Conservation (phyloP, 2,888 invertebrate genomes). For the Agrotis puta region DNA sequence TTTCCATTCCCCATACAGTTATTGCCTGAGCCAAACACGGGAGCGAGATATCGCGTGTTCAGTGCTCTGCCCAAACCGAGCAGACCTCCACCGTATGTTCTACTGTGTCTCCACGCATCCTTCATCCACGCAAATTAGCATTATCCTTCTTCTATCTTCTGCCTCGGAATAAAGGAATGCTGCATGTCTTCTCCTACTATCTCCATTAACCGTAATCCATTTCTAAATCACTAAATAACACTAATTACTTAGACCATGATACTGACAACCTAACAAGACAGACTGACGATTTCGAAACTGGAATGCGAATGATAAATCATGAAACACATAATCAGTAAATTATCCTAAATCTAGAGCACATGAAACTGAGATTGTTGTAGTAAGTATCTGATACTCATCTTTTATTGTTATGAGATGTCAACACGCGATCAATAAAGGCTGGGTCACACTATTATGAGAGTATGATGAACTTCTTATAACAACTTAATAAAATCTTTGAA, state of each 20-base stretch:
- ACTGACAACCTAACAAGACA: slow-evolving; percentile 30
- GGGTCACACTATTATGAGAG: slow-evolving; percentile 11
- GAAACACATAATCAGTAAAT: slow-evolving; percentile 42
- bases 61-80: too few species aligned
- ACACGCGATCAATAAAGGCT: slow-evolving; percentile 43
- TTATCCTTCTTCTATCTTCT: too few species aligned
- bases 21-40: too few species aligned
- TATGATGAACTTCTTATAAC: too few species aligned
- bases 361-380: slow-evolving; percentile 41
- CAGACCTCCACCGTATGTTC: too few species aligned
- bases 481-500: too few species aligned
- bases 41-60: too few species aligned
- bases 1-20: too few species aligned
- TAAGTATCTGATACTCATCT: slow-evolving; percentile 36
- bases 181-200: not conserved
- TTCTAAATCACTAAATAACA: slow-evolving; percentile 46
- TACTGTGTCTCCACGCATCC: too few species aligned
- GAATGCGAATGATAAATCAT: slow-evolving; percentile 51
- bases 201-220: not conserved
- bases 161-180: not conserved
- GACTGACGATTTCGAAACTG: slow-evolving; percentile 45
- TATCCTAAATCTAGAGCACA: slow-evolving; percentile 52
- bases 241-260: slow-evolving; percentile 19
- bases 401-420: slow-evolving; percentile 48
- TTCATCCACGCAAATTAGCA: too few species aligned